phyloP scores from a whole-genome alignment of 2,888 invertebrate genomes.

The Ornithoptera alexandrae region DNA sequence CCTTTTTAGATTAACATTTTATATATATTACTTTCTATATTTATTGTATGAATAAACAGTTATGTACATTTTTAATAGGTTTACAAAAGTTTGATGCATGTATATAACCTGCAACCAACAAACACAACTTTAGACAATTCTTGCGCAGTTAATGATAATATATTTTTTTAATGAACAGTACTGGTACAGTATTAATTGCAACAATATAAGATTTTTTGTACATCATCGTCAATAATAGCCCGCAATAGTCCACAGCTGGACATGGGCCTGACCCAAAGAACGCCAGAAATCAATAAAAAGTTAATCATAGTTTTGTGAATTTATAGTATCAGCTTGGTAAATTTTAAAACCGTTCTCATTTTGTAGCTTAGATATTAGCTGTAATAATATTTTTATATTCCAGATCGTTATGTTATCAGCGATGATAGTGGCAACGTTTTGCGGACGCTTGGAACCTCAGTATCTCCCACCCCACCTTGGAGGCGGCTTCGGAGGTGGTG shows the following conservation, averaged over 20 bases:
- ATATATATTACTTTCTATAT: neutral
- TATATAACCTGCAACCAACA: neutral
- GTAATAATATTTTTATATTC: slow-evolving; percentile 1
- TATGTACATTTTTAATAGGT: neutral
- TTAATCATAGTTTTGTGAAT: neutral
- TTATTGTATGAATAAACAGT: too few relatives aligned
- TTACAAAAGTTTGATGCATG: neutral
- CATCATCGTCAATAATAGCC: too few relatives aligned
- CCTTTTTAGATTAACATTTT: neutral
- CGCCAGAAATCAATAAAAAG: too few relatives aligned
- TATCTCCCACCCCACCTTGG: slow-evolving; percentile 54
- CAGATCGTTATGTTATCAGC: slow-evolving; percentile 48
- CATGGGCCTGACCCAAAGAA: too few relatives aligned
- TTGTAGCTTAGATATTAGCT: neutral
- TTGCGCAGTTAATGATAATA: neutral
- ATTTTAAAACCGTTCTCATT: neutral
- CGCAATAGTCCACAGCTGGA: too few relatives aligned
- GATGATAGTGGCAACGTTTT: slow-evolving; percentile 55
- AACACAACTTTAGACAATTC: neutral
- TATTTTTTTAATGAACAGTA: neutral
- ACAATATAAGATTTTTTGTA: too few relatives aligned
- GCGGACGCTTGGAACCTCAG: slow-evolving; percentile 60
- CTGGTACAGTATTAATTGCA: neutral
- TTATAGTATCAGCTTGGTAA: neutral
- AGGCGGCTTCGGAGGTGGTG: slow-evolving; percentile 39